Base-by-base conservation (phyloP, 2,797 vertebrate species). In the Hipposideros larvatus region DNA sequence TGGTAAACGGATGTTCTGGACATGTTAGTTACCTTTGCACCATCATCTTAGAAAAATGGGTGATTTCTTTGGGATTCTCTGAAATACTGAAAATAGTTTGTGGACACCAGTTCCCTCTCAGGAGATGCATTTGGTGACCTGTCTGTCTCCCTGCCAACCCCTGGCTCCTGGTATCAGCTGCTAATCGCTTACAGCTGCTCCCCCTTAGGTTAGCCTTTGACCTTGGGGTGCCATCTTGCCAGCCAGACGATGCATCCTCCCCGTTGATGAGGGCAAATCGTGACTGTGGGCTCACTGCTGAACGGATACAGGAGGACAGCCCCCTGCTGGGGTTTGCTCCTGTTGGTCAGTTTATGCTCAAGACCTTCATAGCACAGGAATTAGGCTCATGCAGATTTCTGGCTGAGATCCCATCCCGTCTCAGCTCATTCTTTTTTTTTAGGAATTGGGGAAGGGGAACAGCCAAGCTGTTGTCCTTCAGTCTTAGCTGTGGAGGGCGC, bases 1-100 rank as follows among this genome's bases (percentile, higher is more conserved):
- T 3, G 51, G 43, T 46, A 19, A 34, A 66, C 28, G 1, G 11
- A 34, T 16, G 16, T 16, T 24, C 61, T 4, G 34, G 37, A 21
- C 46, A 4, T 18, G 21, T 28, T 31, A 7, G 34, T 46, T 7
- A 2, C 16, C 34, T 71, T 31, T 5, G 34, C 6, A 3, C 22
- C n/a, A 0, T n/a, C 10, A 0, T 46, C 41, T 78, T 11, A 34
- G 71, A 77, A 51, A n/a, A 43, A 31, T 4, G 18, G 31, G 59
- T 5, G 1, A 8, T 84, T 78, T 28, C 41, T 48, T 19, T 31
- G 4, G 3, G 70, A 11, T 4, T 70, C 31, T 51, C 5, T 6
- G n/a, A 77, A 65, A 37, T 24, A 19, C 0, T 41, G 68, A 2
- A 57, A 41, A 28, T 22, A 28, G 31, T n/a, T 28, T 1, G 7